Base-by-base conservation (phyloP, 2,113 vertebrate genomes). In the Prunella himalayana region DNA sequence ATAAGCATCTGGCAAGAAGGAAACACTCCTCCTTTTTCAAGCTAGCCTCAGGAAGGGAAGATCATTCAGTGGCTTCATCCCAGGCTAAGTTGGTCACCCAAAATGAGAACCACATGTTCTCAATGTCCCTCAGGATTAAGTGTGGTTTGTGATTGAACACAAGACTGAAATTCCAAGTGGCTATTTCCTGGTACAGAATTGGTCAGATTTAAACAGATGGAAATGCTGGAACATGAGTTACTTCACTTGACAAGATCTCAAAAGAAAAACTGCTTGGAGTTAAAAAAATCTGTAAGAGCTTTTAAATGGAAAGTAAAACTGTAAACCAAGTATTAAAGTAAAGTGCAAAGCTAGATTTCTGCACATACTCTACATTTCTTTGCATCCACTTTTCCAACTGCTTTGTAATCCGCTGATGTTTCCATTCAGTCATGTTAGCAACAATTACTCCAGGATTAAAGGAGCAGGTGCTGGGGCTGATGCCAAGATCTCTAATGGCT, bases 381-480 rank as follows among this genome's bases (percentile, higher is more conserved):
- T 98, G 98, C 99, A 99, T 99, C 99, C 99, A 99, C 68, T 98
- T 99, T 97, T 99, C 99, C 97, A 99, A 92, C 80, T 99, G 98
- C 84, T 99, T 99, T 82, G 99, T 99, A 95, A 99, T 98, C 33
- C 98, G 98, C 61, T 99, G 99, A 53, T 98, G 98, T 93, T 98
- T 99, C 99, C 99, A 99, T 92, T 99, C 99, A 0, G 94, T 98
- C 63, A 99, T 94, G 88, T 99, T 99, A 54, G 99, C 99, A 10
- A 99, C 99, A 92, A 99, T 98, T 92, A 99, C 99, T 5, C 99
- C 99, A 5, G 99, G 99, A 95, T 99, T 99, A 97, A 99, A 99
- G 20, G 99, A 99, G 94, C 99, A 99, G 80, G 99, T 99, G 41
- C 97, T 99, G 90, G 99, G 99, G 91, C 98, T 99, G 89, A 99